phyloP scores from a whole-genome alignment of 2,888 invertebrate genomes.

The Nysson spinosus region DNA sequence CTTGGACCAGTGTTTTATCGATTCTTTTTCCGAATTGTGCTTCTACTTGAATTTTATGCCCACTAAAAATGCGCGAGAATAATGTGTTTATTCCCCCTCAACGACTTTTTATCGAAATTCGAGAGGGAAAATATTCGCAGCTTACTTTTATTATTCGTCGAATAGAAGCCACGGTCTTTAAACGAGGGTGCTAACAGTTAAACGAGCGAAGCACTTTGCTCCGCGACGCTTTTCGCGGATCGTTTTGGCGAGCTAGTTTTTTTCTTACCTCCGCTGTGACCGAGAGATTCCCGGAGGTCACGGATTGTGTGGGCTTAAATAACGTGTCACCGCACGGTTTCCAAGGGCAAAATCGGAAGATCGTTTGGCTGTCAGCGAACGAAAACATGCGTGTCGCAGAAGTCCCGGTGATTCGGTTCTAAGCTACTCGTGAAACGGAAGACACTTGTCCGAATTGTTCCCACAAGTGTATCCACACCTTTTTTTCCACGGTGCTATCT shows the following conservation, averaged over 20 bases:
- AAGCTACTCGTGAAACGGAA: slow-evolving; percentile 34
- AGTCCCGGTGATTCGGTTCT: neutral
- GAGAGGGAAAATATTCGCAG: neutral
- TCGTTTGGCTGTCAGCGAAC: slow-evolving; percentile 51
- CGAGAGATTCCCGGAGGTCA: slow-evolving; percentile 16
- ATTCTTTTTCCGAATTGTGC: too few species aligned
- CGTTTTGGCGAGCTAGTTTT: slow-evolving; percentile 21
- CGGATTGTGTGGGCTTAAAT: slow-evolving; percentile 17
- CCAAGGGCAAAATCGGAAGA: slow-evolving; percentile 25
- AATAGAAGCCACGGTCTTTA: slow-evolving; percentile 12
- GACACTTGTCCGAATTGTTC: slow-evolving; percentile 44
- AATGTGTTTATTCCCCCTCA: neutral
- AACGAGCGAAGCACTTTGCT: slow-evolving; percentile 47
- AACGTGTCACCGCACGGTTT: slow-evolving; percentile 4
- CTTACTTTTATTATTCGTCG: neutral
- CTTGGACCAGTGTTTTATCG: too few species aligned
- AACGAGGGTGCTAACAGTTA: slow-evolving; percentile 33
- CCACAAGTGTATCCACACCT: slow-evolving; percentile 24
- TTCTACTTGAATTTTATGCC: neutral
- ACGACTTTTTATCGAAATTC: neutral
- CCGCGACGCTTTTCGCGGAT: slow-evolving; percentile 39
- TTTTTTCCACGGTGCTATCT: slow-evolving; percentile 7
- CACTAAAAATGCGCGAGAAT: neutral
- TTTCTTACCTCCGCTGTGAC: slow-evolving; percentile 5
- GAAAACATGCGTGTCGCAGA: slow-evolving; percentile 46